phyloP scores from a whole-genome alignment of 2,888 invertebrate species.

The Microplitis deprimator region DNA sequence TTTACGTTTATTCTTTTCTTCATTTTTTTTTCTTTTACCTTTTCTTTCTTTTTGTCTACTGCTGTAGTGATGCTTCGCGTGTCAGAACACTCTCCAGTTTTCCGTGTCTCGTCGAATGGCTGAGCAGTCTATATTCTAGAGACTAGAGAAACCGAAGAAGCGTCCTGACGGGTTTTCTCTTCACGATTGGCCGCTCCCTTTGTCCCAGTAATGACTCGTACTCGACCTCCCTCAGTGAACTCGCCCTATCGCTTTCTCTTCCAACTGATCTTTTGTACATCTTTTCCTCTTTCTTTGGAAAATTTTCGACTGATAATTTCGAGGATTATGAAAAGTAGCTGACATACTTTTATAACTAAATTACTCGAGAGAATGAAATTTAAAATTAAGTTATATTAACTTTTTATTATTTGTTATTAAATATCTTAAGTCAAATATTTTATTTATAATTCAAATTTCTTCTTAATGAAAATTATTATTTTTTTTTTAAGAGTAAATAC shows the following conservation, averaged over 20 bases:
- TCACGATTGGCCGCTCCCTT: conserved; percentile 54
- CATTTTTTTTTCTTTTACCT: background rate
- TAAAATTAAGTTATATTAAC: too few relatives aligned
- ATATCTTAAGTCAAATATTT: too few relatives aligned
- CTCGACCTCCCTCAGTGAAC: conserved; percentile 28
- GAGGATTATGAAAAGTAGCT: background rate
- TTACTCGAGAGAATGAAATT: background rate
- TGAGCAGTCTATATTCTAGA: conserved; percentile 26
- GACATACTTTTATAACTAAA: background rate
- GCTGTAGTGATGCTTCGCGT: conserved; percentile 5
- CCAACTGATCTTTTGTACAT: conserved; percentile 27
- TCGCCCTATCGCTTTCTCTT: conserved; percentile 24
- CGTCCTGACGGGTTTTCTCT: conserved; percentile 46
- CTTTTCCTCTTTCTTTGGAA: background rate
- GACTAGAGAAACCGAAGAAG: conserved; percentile 39
- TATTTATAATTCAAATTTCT: background rate
- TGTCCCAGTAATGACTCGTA: conserved; percentile 56
- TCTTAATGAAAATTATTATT: background rate
- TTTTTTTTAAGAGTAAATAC: background rate
- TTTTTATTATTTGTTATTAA: too few relatives aligned
- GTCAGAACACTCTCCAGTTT: conserved; percentile 21
- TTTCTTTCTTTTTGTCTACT: background rate
- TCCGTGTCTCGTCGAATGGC: conserved; percentile 36
- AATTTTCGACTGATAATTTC: background rate
- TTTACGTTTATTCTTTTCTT: background rate